phyloP scores from a whole-genome alignment of 92 coral and sea anemone species.

The Heliopora coerulea region DNA sequence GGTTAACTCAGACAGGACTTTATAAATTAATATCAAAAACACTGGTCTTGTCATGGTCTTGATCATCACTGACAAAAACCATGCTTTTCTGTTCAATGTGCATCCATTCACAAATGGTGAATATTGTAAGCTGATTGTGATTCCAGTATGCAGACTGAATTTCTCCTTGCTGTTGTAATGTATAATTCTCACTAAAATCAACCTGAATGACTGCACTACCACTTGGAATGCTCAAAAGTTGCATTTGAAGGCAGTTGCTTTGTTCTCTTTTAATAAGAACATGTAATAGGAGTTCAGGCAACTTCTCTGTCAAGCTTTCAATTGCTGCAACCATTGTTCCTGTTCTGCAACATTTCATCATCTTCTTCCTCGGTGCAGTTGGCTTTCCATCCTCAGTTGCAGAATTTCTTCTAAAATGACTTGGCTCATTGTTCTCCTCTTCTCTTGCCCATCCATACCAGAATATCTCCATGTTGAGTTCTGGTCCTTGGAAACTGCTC shows the following conservation, averaged over 20 bases:
- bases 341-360: slow-evolving; percentile 50
- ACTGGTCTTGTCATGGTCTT: slow-evolving; percentile 58
- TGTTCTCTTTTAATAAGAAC: slow-evolving; percentile 57
- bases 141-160: slow-evolving; percentile 57
- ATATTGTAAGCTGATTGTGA: slow-evolving; percentile 54
- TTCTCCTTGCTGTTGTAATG: slow-evolving; percentile 56
- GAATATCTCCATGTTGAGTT: slow-evolving; percentile 33
- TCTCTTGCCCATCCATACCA: slow-evolving; percentile 45
- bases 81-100: slow-evolving; percentile 49
- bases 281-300: slow-evolving; percentile 49
- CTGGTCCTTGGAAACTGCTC: slow-evolving; percentile 13
- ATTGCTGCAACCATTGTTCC: slow-evolving; percentile 48
- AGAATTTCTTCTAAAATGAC: slow-evolving; percentile 9
- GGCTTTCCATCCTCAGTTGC: slow-evolving; percentile 18
- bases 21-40: slow-evolving; percentile 52
- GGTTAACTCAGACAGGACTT: slow-evolving; percentile 39
- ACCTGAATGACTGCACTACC: slow-evolving; percentile 47
- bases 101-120: slow-evolving; percentile 57
- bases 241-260: slow-evolving; percentile 47
- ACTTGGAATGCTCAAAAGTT: slow-evolving; percentile 48
- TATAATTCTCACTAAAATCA: slow-evolving; percentile 57
- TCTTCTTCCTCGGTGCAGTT: slow-evolving; percentile 44
- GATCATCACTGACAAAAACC: slow-evolving; percentile 63
- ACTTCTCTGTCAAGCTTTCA: slow-evolving; percentile 48
- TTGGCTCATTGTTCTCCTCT: slow-evolving; percentile 30